These are phyloP conservation scores for Zaprionus obscuricornis DNA, from an alignment of 2,888 invertebrate genomes.

Conservation along the genomic window DNA sequence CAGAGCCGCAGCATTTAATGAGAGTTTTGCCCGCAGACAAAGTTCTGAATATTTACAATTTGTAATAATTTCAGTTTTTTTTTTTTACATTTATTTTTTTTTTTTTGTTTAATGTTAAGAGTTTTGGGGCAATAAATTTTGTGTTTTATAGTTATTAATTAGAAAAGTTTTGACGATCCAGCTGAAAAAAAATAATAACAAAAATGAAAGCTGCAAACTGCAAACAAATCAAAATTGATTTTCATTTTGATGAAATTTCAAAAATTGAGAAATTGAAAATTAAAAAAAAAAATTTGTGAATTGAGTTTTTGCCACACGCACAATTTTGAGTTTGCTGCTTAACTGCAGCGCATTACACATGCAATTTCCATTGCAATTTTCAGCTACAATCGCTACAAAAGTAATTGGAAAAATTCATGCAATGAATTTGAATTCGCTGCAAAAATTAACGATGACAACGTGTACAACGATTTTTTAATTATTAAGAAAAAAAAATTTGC, in stretches of 20 bases:
- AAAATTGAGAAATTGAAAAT: constrained; percentile 28
- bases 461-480: too few species aligned
- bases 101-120: too few species aligned
- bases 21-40: constrained; percentile 42
- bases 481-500: too few species aligned
- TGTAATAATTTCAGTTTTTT: constrained; percentile 36
- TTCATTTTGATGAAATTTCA: constrained; percentile 27
- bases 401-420: constrained; percentile 72
- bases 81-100: too few species aligned
- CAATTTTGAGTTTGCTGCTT: background rate
- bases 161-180: constrained; percentile 61
- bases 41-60: constrained; percentile 46
- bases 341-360: constrained; percentile 35
- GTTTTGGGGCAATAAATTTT: constrained; percentile 16
- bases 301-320: too few species aligned
- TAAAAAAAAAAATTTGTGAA: constrained; percentile 10
- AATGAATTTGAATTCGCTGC: constrained; percentile 28
- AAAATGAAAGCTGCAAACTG: too few species aligned
- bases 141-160: constrained; percentile 57
- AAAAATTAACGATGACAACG: too few species aligned
- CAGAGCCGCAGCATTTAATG: constrained; percentile 39
- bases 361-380: constrained; percentile 50
- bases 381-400: constrained; percentile 36
- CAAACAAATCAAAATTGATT: constrained; percentile 36
- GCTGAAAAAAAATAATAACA: background rate